phyloP scores from a whole-genome alignment of 2,113 vertebrate species.

The Archilochus colubris region DNA sequence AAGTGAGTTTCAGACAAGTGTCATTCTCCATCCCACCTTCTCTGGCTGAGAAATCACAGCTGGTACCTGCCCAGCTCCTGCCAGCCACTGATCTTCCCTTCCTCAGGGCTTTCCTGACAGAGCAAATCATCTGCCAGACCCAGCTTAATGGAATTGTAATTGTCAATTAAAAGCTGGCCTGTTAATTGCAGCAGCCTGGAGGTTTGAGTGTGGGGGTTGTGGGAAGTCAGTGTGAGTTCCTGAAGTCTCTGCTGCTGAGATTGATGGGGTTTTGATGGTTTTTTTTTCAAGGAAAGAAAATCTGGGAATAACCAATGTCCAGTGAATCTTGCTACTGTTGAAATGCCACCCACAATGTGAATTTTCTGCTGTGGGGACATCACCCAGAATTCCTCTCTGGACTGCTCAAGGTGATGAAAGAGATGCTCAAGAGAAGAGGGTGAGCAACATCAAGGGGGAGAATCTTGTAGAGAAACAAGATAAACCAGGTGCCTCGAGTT shows the following conservation, averaged over 20 bases:
- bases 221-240: not conserved
- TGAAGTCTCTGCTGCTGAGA: not conserved
- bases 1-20: not conserved
- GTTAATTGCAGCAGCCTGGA: conserved; percentile 65
- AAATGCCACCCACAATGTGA: not conserved
- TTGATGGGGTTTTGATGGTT: not conserved
- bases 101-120: conserved; percentile 52
- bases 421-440: not conserved
- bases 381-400: not conserved
- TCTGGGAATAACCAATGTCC: not conserved
- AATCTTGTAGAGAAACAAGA: not conserved
- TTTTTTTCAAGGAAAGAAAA: not conserved
- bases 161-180: conserved; percentile 74
- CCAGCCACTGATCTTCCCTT: conserved; percentile 55
- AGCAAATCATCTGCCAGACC: conserved; percentile 68
- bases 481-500: no score
- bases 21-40: not conserved
- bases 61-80: not conserved
- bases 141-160: conserved; percentile 71
- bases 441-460: fast-evolving
- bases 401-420: not conserved
- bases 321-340: not conserved
- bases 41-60: not conserved
- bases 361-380: not conserved
- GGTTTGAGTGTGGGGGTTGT: not conserved